These are phyloP conservation scores for Halcyon smyrnensis DNA, from an alignment of 2,797 vertebrate species.

Conservation along the genomic window DNA sequence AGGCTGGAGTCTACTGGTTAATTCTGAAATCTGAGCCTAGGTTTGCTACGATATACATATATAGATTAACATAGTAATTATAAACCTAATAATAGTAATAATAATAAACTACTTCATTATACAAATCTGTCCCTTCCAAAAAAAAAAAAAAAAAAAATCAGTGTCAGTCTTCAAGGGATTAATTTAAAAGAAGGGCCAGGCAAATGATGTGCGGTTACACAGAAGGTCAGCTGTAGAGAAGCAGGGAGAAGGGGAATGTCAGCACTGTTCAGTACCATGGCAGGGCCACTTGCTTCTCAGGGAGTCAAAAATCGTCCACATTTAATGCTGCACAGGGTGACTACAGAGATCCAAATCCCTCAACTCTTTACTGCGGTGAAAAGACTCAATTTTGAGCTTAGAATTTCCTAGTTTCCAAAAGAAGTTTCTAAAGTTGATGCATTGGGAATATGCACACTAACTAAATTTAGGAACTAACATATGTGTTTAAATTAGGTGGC, in stretches of 20 bases:
- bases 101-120: not conserved
- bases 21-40: not conserved
- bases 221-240: not conserved
- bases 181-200: not conserved
- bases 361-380: not conserved
- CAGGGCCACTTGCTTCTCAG: not conserved
- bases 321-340: not conserved
- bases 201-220: not conserved
- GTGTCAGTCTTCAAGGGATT: not conserved
- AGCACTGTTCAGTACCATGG: not conserved
- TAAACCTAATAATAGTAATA: not conserved
- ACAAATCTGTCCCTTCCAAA: not conserved
- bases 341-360: not conserved
- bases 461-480: not conserved
- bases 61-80: not conserved
- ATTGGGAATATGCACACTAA: not conserved
- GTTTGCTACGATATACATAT: not conserved
- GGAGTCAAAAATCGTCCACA: not conserved
- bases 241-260: not conserved
- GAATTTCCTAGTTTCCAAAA: not conserved
- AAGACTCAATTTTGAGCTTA: not conserved
- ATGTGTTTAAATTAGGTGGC: not conserved
- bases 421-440: not conserved
- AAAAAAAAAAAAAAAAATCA: not conserved
- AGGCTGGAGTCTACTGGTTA: not conserved